phyloP scores from a whole-genome alignment of 2,888 invertebrate species.

The Adineta ricciae region DNA sequence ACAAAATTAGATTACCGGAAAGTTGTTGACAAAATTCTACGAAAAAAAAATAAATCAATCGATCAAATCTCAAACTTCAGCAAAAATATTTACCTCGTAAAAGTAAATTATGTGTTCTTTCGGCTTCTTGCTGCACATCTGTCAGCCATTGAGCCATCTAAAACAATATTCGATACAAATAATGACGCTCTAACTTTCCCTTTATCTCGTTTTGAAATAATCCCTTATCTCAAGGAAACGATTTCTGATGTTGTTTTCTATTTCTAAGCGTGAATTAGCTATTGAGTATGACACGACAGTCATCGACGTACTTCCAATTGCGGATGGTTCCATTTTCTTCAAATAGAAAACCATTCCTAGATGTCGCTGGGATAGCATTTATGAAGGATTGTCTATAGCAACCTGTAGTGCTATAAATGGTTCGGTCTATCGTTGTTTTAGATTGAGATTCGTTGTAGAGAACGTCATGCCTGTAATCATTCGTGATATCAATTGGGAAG shows the following conservation, averaged over 20 bases:
- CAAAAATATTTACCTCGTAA: neutral
- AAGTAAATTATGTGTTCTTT: neutral
- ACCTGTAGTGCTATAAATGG: neutral
- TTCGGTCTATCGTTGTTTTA: neutral
- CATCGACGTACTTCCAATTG: neutral
- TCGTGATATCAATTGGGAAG: conserved; percentile 67
- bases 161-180: neutral
- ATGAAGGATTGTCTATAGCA: neutral
- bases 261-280: neutral
- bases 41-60: neutral
- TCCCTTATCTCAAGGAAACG: no score
- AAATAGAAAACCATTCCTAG: neutral
- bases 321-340: neutral
- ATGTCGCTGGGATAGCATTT: neutral
- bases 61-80: neutral
- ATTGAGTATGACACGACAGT: neutral
- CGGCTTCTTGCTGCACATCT: neutral
- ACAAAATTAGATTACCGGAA: neutral
- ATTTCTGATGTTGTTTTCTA: no score
- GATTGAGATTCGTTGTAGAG: neutral
- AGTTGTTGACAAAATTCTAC: conserved; percentile 4
- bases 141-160: neutral
- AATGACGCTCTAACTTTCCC: no score
- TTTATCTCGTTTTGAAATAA: neutral
- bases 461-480: conserved; percentile 53